These are phyloP conservation scores for Pediacus dermestoides DNA, from an alignment of 2,888 invertebrate species.

Conservation along the genomic window DNA sequence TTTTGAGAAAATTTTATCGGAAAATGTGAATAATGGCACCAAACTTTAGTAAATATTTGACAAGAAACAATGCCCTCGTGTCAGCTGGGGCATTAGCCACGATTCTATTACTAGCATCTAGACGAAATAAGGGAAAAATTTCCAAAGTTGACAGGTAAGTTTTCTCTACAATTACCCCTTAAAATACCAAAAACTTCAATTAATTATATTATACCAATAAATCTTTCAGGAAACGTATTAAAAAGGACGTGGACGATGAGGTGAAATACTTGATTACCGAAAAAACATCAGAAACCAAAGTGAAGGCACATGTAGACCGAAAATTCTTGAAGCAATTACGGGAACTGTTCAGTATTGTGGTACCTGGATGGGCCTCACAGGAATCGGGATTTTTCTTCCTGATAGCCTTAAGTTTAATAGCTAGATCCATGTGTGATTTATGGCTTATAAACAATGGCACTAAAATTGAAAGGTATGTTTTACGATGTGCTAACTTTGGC, in stretches of 20 bases:
- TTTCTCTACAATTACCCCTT: slow-evolving; percentile 9
- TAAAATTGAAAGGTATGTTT: slow-evolving; percentile 76
- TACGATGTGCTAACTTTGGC: no score
- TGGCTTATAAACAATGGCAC: slow-evolving; percentile 97
- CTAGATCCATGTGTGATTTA: slow-evolving; percentile 90
- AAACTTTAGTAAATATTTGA: slow-evolving; percentile 70
- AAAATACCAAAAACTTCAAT: background rate
- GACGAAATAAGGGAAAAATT: slow-evolving; percentile 51
- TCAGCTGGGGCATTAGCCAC: slow-evolving; percentile 63
- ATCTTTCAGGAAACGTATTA: slow-evolving; percentile 51
- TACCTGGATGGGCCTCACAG: slow-evolving; percentile 74
- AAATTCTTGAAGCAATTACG: slow-evolving; percentile 69
- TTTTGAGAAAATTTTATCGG: no score
- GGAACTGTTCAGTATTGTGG: slow-evolving; percentile 66
- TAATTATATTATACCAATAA: no score
- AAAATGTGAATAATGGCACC: slow-evolving; percentile 67
- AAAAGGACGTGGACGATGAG: slow-evolving; percentile 62
- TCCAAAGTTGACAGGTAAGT: slow-evolving; percentile 38
- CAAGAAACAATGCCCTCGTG: slow-evolving; percentile 63
- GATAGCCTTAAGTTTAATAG: slow-evolving; percentile 77
- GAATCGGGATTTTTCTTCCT: slow-evolving; percentile 72
- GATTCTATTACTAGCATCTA: slow-evolving; percentile 57
- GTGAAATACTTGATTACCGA: slow-evolving; percentile 78
- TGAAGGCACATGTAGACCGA: slow-evolving; percentile 73
- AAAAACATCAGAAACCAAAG: slow-evolving; percentile 52